Conservation (phyloP, 2,888 invertebrate genomes). For the Agrochola litura region DNA sequence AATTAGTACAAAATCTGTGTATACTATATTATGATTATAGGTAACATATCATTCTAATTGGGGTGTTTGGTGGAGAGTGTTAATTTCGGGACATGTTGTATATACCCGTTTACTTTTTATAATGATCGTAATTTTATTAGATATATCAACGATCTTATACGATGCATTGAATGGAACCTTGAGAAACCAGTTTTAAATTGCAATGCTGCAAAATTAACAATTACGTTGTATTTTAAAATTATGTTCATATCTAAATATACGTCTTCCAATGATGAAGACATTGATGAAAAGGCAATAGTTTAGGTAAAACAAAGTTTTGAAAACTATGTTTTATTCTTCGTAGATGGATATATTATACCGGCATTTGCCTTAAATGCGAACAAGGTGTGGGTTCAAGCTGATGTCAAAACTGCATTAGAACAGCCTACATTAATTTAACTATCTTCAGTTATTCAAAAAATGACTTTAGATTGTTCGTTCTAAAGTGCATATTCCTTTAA, state of each 20-base stretch:
- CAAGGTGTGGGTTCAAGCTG: constrained; percentile 61
- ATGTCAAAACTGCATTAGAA: constrained; percentile 68
- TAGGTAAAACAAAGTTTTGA: neutral
- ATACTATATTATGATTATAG: too few relatives aligned
- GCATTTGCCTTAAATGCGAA: constrained; percentile 41
- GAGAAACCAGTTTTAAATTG: constrained; percentile 38
- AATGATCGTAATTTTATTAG: constrained; percentile 5
- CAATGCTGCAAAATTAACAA: constrained; percentile 4
- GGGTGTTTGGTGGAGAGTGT: too few relatives aligned
- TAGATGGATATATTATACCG: neutral
- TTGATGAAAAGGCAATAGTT: neutral
- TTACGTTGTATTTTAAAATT: neutral
- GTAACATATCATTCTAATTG: too few relatives aligned
- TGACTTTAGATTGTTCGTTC: constrained; percentile 55
- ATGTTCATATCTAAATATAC: neutral
- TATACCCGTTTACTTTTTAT: neutral
- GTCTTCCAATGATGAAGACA: neutral
- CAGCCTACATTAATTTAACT: constrained; percentile 57
- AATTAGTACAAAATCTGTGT: too few relatives aligned
- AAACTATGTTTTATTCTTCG: neutral
- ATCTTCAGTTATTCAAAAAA: constrained; percentile 26
- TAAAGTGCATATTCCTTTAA: constrained; percentile 74
- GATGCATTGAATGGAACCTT: constrained; percentile 14
- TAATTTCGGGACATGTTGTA: too few relatives aligned
- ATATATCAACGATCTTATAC: neutral